These are phyloP conservation scores for Micoletzkya japonica DNA, from an alignment of 2,888 invertebrate genomes.

Conservation along the genomic window DNA sequence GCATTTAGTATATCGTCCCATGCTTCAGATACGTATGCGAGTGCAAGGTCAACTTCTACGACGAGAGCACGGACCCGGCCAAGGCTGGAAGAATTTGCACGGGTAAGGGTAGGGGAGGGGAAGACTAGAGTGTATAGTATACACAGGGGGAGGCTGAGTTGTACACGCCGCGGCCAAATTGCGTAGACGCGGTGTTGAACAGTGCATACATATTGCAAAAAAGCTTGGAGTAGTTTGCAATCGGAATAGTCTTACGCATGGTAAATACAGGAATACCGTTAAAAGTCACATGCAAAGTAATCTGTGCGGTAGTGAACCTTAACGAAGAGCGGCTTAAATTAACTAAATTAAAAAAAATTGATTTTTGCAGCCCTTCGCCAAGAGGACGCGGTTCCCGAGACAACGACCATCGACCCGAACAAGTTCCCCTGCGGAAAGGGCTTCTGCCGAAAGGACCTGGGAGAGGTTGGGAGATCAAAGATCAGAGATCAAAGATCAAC, in stretches of 20 bases:
- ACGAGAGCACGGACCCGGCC: slow-evolving; percentile 46
- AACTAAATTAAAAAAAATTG: background rate
- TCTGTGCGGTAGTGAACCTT: too few species aligned
- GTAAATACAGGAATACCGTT: too few species aligned
- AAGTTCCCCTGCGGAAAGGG: slow-evolving; percentile 44
- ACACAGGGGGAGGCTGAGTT: too few species aligned
- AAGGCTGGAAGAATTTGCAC: slow-evolving; percentile 53
- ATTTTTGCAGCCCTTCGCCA: slow-evolving; percentile 18
- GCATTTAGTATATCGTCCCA: background rate
- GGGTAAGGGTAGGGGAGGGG: too few species aligned
- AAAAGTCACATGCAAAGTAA: too few species aligned
- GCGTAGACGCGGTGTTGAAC: too few species aligned
- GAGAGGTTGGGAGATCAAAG: slow-evolving; percentile 33
- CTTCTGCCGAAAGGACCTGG: slow-evolving; percentile 40
- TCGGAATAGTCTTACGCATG: too few species aligned
- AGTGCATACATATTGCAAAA: too few species aligned
- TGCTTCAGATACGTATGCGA: slow-evolving; percentile 31
- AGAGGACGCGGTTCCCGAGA: slow-evolving; percentile 27
- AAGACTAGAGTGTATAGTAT: too few species aligned
- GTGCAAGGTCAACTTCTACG: slow-evolving; percentile 55
- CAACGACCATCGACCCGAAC: slow-evolving; percentile 41
- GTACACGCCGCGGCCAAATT: too few species aligned
- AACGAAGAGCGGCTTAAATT: background rate
- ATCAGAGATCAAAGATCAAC: too few species aligned
- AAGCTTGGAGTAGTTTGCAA: too few species aligned